phyloP scores from a whole-genome alignment of 2,797 vertebrate genomes.

The Enteromius trimaculatus region DNA sequence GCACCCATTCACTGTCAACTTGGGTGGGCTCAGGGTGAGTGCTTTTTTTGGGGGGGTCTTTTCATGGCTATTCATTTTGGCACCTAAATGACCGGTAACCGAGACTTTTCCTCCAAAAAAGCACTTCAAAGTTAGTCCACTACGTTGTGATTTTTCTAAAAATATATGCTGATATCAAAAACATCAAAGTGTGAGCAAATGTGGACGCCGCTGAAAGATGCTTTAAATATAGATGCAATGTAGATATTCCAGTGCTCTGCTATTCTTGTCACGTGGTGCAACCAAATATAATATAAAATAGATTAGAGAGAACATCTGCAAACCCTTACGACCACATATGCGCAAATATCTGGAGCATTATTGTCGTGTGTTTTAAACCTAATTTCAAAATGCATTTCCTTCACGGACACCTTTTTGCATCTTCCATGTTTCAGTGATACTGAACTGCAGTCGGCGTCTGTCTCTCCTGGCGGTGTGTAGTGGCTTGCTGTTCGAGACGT shows the following conservation, averaged over 20 bases:
- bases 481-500: constrained; percentile 86
- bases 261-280: constrained; percentile 1
- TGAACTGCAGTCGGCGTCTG: constrained; percentile 85
- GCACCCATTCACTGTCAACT: background rate
- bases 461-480: constrained; percentile 81
- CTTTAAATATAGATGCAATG: background rate
- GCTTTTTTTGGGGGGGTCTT: too few relatives aligned
- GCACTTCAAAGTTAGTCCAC: background rate
- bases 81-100: background rate
- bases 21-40: background rate
- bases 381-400: background rate
- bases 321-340: background rate
- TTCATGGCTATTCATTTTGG: background rate
- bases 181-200: background rate
- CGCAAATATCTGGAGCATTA: background rate
- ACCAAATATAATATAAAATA: background rate
- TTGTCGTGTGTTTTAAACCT: background rate
- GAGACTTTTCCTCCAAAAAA: background rate
- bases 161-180: background rate
- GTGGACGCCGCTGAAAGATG: background rate
- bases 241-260: background rate
- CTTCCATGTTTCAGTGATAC: constrained; percentile 78
- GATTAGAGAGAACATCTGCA: background rate
- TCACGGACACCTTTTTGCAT: background rate
- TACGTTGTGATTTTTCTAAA: background rate